Evolutionary conservation across 2,888 invertebrate species (phyloP).

Genomic region (Clusia tigrina): DNA sequence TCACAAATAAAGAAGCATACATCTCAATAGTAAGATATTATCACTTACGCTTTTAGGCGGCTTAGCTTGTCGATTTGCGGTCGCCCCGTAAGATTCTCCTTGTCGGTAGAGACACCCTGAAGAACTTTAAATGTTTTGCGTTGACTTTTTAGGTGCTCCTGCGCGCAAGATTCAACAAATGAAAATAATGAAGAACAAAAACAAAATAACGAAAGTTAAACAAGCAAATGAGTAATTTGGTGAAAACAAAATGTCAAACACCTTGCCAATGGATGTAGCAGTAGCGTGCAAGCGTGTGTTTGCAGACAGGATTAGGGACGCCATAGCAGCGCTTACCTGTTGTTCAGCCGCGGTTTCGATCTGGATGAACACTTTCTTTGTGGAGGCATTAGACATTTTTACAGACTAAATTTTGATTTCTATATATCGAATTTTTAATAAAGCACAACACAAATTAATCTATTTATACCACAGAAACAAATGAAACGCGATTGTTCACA

Average conservation of each 20-base stretch:
- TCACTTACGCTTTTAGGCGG: constrained; percentile 3
- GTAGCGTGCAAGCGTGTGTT: background rate
- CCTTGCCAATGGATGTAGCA: background rate
- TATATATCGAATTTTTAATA: too few species aligned
- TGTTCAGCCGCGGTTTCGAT: constrained; percentile 63
- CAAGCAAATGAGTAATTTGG: constrained; percentile 15
- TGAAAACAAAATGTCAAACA: constrained; percentile 13
- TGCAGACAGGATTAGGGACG: background rate
- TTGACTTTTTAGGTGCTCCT: constrained; percentile 70
- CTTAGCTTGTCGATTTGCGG: constrained; percentile 63
- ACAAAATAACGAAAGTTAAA: constrained; percentile 1
- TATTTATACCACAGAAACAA: background rate
- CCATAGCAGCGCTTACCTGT: constrained; percentile 42
- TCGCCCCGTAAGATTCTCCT: constrained; percentile 80
- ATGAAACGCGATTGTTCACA: background rate
- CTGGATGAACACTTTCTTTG: constrained; percentile 62
- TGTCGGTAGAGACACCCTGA: constrained; percentile 75
- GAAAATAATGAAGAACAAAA: constrained; percentile 3
- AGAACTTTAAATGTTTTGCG: constrained; percentile 78
- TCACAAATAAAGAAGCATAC: too few species aligned
- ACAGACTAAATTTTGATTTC: background rate
- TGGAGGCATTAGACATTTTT: constrained; percentile 61
- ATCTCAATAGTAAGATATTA: background rate
- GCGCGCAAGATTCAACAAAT: constrained; percentile 22
- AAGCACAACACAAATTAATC: background rate